These are phyloP conservation scores for Nyleta sp. DNA, from an alignment of 2,888 invertebrate species.

Conservation along the genomic window DNA sequence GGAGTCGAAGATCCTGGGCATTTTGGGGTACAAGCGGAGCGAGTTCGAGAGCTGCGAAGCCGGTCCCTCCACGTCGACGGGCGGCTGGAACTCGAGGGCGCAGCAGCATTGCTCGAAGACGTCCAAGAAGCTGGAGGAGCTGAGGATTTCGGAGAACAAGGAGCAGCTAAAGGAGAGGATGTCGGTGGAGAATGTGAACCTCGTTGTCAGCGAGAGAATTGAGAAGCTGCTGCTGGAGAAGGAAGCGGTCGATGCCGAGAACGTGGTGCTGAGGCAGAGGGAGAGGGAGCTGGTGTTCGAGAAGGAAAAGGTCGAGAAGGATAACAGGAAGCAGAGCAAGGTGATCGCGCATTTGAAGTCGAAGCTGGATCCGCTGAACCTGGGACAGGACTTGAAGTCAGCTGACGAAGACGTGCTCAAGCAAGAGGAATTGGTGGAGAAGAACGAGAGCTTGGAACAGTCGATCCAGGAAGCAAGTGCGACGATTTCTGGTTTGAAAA, in stretches of 20 bases:
- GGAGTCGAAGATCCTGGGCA: constrained; percentile 8
- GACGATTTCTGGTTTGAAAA: constrained; percentile 9
- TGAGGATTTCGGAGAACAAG: constrained; percentile 41
- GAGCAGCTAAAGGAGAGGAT: constrained; percentile 37
- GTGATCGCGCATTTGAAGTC: constrained; percentile 48
- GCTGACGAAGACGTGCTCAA: too few relatives aligned
- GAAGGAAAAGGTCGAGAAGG: constrained; percentile 40
- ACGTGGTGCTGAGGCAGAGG: constrained; percentile 27
- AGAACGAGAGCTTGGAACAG: constrained; percentile 57
- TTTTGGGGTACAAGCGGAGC: constrained; percentile 23
- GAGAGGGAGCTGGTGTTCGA: constrained; percentile 31
- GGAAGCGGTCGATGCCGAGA: constrained; percentile 33
- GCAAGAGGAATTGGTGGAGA: constrained; percentile 66
- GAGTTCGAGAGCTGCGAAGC: constrained; percentile 25
- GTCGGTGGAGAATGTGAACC: constrained; percentile 40
- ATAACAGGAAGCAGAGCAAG: constrained; percentile 59
- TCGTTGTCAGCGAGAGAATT: constrained; percentile 35
- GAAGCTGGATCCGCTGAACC: constrained; percentile 8
- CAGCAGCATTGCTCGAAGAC: constrained; percentile 39
- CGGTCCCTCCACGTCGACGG: constrained; percentile 16
- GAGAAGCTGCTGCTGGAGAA: constrained; percentile 41
- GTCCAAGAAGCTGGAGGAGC: constrained; percentile 42
- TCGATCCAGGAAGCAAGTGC: constrained; percentile 29
- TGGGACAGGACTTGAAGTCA: background rate
- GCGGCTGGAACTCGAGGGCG: constrained; percentile 21